These are phyloP conservation scores for Perizoma affinitatum DNA, from an alignment of 2,888 invertebrate species.

Conservation along the genomic window DNA sequence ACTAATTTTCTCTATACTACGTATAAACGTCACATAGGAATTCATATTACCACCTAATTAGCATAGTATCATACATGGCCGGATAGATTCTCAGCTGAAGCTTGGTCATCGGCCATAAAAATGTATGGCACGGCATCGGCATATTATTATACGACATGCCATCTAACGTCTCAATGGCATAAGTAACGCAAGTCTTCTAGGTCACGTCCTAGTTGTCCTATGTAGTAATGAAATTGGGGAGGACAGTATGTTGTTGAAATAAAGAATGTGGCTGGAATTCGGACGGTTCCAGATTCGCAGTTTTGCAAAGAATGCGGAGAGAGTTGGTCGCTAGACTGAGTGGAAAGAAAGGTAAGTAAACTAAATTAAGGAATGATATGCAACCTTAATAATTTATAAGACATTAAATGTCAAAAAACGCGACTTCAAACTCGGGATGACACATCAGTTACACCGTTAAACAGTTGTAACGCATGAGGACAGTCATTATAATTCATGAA, in stretches of 20 bases:
- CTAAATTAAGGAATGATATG: too few relatives aligned
- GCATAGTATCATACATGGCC: neutral
- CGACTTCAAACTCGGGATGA: too few relatives aligned
- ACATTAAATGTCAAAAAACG: too few relatives aligned
- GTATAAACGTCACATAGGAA: too few relatives aligned
- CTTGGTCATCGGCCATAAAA: conserved; percentile 11
- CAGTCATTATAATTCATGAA: too few relatives aligned
- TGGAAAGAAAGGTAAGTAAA: too few relatives aligned
- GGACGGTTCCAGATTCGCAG: neutral
- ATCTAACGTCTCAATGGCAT: conserved; percentile 16
- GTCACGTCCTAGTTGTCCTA: conserved; percentile 8
- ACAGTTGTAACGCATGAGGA: too few relatives aligned
- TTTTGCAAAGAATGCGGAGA: too few relatives aligned
- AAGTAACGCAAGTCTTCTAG: conserved; percentile 15
- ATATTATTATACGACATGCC: conserved; percentile 11
- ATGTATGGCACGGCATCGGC: conserved; percentile 13
- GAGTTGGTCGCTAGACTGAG: too few relatives aligned
- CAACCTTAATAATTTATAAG: too few relatives aligned
- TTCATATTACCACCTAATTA: neutral
- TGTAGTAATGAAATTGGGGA: neutral
- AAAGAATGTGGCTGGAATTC: neutral
- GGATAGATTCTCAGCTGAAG: conserved; percentile 2
- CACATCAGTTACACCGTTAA: too few relatives aligned
- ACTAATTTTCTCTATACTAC: too few relatives aligned
- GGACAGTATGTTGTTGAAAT: neutral